Evolutionary conservation across 2,888 invertebrate species (phyloP).

Genomic region (Tillus elongatus): DNA sequence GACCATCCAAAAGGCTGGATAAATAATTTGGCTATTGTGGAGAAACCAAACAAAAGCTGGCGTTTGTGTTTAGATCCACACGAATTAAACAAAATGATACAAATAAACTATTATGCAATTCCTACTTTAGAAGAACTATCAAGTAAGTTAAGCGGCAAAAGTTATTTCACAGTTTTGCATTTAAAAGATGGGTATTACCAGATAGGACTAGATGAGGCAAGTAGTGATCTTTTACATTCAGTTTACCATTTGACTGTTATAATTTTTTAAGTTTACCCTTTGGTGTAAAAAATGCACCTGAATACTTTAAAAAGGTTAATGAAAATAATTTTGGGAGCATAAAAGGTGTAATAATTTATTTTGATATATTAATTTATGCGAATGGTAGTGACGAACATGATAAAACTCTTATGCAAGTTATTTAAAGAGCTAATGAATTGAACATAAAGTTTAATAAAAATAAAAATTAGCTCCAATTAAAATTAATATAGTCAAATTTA

Average conservation of each 20-base stretch:
- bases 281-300: constrained; percentile 21
- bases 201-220: constrained; percentile 23
- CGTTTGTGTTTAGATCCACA: constrained; percentile 27
- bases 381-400: constrained; percentile 21
- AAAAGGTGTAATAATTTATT: constrained; percentile 27
- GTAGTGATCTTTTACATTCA: too few relatives aligned
- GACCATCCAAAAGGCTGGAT: constrained; percentile 18
- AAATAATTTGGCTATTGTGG: constrained; percentile 24
- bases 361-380: constrained; percentile 23
- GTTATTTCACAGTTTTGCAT: constrained; percentile 24
- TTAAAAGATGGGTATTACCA: constrained; percentile 31
- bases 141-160: constrained; percentile 18
- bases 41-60: constrained; percentile 23
- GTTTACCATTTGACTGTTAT: too few relatives aligned
- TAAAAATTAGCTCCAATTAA: constrained; percentile 25
- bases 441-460: constrained; percentile 28
- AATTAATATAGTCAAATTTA: constrained; percentile 24
- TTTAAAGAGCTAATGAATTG: constrained; percentile 22
- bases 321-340: constrained; percentile 30
- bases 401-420: constrained; percentile 20
- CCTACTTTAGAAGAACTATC: constrained; percentile 22
- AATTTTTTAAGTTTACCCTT: too few relatives aligned
- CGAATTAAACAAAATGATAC: constrained; percentile 21
- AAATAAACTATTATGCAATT: constrained; percentile 20
- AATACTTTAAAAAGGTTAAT: constrained; percentile 30